Evolutionary conservation across 23 tunicate species (phyloP).

Genomic region (Clavelina lepadiformis): DNA sequence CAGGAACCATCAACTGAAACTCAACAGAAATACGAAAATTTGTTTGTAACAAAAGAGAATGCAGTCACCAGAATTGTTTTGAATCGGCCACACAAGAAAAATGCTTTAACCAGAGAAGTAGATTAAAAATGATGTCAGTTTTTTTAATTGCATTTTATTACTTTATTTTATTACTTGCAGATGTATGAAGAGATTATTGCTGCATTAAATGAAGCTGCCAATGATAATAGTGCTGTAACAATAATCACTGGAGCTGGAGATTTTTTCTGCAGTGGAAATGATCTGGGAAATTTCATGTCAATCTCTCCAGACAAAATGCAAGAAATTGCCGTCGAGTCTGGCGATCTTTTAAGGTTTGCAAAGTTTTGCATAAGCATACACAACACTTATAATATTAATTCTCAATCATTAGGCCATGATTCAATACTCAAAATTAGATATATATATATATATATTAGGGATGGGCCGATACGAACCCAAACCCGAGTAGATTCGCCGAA

Average conservation of each 20-base stretch:
- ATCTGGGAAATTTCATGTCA: conserved; percentile 61
- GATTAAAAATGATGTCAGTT: neutral
- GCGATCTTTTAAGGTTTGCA: conserved; percentile 59
- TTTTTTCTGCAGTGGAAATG: conserved; percentile 96
- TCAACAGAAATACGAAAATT: conserved; percentile 10
- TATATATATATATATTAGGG: too few relatives aligned
- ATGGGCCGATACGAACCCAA: too few relatives aligned
- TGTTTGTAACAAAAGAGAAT: conserved; percentile 48
- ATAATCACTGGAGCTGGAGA: conserved; percentile 95
- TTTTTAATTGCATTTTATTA: neutral
- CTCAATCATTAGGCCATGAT: too few relatives aligned
- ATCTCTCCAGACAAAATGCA: conserved; percentile 70
- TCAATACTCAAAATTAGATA: too few relatives aligned
- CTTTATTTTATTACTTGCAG: conserved; percentile 10
- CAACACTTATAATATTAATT: too few relatives aligned
- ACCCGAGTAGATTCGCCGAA: too few relatives aligned
- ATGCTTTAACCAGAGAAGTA: conserved; percentile 73
- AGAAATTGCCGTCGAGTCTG: conserved; percentile 45
- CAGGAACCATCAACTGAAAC: neutral
- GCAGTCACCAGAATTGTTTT: conserved; percentile 52
- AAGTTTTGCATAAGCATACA: too few relatives aligned
- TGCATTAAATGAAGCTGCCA: conserved; percentile 51
- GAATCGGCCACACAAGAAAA: conserved; percentile 77
- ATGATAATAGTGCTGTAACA: conserved; percentile 46
- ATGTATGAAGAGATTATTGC: conserved; percentile 86